A percentile compares a stretch with the other conserved stretches of the same genome.
Evolutionary conservation across 2,113 vertebrate genomes (phyloP).

Genomic region (Argyrosomus japonicus): DNA sequence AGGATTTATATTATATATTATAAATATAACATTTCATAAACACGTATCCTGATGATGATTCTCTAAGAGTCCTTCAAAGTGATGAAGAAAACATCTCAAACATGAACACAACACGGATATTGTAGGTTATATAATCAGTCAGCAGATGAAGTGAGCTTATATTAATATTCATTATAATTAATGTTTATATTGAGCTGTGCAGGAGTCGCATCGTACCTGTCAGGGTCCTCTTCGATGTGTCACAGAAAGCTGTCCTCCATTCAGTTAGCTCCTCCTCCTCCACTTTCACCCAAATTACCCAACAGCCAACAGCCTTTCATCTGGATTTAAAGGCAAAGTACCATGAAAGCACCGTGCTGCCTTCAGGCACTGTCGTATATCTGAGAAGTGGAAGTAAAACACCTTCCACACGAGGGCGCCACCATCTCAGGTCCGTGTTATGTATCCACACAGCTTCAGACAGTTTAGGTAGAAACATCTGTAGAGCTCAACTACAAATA

Average conservation of each 20-base stretch:
- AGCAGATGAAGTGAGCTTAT: not conserved
- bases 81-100: not conserved
- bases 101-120: not conserved
- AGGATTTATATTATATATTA: too few species aligned
- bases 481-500: not conserved
- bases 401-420: conserved; percentile 36
- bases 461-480: not conserved
- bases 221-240: conserved; percentile 24
- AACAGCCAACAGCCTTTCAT: conserved; percentile 52
- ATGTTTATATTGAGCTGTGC: not conserved
- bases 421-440: not conserved
- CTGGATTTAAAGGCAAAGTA: conserved; percentile 56
- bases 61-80: not conserved
- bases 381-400: too few species aligned
- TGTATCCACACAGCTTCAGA: not conserved
- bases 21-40: not conserved
- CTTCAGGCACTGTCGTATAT: conserved; percentile 30
- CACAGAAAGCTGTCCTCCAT: conserved; percentile 6
- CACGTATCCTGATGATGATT: not conserved
- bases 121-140: not conserved
- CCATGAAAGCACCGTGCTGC: conserved; percentile 10
- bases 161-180: not conserved
- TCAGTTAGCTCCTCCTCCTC: conserved; percentile 7
- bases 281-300: conserved; percentile 57
- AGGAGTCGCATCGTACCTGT: conserved; percentile 26